Evolutionary conservation across 37 sponge, comb jelly and placozoan species (phyloP), one percentile per base, ranked within the genome.

Genomic region (Crambe crambe): DNA sequence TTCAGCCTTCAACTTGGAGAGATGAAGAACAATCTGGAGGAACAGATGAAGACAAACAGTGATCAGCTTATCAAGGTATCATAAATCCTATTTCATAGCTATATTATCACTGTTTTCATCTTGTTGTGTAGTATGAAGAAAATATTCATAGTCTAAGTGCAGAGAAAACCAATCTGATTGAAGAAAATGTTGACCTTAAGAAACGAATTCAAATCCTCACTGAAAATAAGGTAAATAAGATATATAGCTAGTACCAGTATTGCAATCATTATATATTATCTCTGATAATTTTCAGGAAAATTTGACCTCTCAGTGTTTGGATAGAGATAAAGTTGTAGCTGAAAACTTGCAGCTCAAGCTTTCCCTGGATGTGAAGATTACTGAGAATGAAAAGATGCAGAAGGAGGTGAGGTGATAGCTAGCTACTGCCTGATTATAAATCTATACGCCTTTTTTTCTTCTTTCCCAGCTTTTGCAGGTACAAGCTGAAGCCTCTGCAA

Each of bases 101-200:
- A 5, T 68, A 68, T 38, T 38, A 68, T 68, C 54, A 73, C 42
- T 40, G 54, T 54, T 20, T 54, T 23, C 39, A 23, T 70, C 23
- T 9, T 70, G 15, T n/a, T 77, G 57, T 56, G 20, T 72, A 76
- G 76, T 40, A 60, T 60, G 42, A 76, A 58, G 61, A 37, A 37
- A 3, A 32, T 37, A 37, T 60, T 2, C 6, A 2, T 38, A 8
- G 18, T 0, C 56, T 79, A 56, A 43, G 1, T 22, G 37, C 69
- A 29, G 68, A 65, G 56, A 79, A 27, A n/a, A 26, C 8, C 29
- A 68, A 44, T 17, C 10, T 34, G 34, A 4, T n/a, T 25, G 37
- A 12, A 27, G 68, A 66, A 29, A 79, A 25, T 44, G 21, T 39
- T 21, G 6, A 15, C 10, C 56, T 68, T 0, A 68, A 79, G 34